phyloP scores from a whole-genome alignment of 2,113 vertebrate species.

The Cinclus cinclus region DNA sequence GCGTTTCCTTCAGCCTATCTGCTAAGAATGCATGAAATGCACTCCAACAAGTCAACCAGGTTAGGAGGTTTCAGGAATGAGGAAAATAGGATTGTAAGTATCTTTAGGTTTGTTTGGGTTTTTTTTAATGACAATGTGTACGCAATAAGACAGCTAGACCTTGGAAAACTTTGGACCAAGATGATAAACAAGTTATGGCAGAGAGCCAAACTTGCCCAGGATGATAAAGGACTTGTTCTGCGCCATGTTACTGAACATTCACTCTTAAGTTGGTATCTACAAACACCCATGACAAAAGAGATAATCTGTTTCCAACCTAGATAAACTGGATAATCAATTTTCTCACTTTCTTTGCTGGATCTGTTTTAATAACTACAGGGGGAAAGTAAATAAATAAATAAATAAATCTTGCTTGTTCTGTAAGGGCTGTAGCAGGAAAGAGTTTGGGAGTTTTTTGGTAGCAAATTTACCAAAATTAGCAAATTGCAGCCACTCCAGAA shows the following conservation, averaged over 20 bases:
- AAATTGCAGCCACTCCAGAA: neutral
- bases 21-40: conserved; percentile 83
- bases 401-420: neutral
- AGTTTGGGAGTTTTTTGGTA: neutral
- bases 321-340: neutral
- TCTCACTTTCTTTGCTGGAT: neutral
- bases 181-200: neutral
- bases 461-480: neutral
- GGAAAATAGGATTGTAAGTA: conserved; percentile 65
- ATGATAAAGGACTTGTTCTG: neutral
- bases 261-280: neutral
- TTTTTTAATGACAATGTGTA: neutral
- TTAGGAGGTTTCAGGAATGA: conserved; percentile 80
- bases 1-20: conserved; percentile 77
- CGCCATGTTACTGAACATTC: neutral
- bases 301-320: neutral
- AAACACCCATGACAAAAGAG: neutral
- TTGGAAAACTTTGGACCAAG: neutral
- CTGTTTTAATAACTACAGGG: neutral
- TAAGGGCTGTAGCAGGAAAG: neutral
- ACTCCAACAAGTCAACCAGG: conserved; percentile 78
- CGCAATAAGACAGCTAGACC: neutral
- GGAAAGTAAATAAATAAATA: neutral
- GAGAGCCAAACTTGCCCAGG: neutral
- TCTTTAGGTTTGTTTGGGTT: neutral